Conservation (phyloP, 37 sponge, comb jelly and placozoan genomes). For the Mnemiopsis leidyi region DNA sequence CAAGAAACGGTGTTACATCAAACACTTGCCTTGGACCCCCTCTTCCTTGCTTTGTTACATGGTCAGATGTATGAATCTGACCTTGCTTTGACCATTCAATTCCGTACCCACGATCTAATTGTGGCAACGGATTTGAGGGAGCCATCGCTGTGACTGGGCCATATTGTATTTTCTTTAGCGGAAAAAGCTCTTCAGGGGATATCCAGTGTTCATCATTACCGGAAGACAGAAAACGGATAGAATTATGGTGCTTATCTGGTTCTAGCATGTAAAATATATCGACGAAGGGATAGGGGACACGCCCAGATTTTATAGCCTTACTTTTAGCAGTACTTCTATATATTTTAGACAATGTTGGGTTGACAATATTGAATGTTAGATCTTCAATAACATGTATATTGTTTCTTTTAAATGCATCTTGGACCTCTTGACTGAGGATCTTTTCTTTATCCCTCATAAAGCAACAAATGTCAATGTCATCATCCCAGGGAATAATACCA, state of each 20-base stretch:
- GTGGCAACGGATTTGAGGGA: neutral
- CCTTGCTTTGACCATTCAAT: neutral
- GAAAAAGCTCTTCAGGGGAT: neutral
- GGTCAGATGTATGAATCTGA: neutral
- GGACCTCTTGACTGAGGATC: neutral
- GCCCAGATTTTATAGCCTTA: neutral
- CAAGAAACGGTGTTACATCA: neutral
- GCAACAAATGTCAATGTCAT: slow-evolving; percentile 35
- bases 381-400: neutral
- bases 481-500: slow-evolving; percentile 65
- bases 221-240: neutral
- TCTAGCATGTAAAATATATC: neutral
- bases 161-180: neutral
- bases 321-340: neutral
- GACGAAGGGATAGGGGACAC: neutral
- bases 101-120: neutral
- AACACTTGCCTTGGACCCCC: neutral
- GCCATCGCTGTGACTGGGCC: neutral
- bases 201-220: neutral
- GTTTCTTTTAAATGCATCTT: neutral
- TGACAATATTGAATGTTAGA: neutral
- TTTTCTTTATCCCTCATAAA: neutral
- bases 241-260: neutral
- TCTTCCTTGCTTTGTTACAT: neutral
- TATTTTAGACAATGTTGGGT: neutral